These are phyloP conservation scores for Nymphalis polychloros DNA, from an alignment of 2,888 invertebrate genomes.

Conservation along the genomic window DNA sequence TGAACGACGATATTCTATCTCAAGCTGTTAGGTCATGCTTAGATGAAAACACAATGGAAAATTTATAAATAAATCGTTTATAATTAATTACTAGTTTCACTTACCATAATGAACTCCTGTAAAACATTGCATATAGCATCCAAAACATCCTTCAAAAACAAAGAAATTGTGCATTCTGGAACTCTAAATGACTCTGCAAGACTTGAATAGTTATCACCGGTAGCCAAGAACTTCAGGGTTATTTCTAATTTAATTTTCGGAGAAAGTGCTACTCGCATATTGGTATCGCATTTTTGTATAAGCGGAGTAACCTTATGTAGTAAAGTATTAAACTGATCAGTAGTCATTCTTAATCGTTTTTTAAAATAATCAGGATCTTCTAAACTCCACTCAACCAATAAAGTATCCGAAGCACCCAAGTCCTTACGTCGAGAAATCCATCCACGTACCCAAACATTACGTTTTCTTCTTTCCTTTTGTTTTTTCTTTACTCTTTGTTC, in stretches of 20 bases:
- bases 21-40: constrained; percentile 44
- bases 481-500: no score
- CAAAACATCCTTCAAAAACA: constrained; percentile 51
- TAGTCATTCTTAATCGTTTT: constrained; percentile 41
- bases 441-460: constrained; percentile 38
- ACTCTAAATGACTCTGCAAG: constrained; percentile 51
- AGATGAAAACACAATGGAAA: constrained; percentile 13
- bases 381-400: constrained; percentile 37
- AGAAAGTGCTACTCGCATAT: constrained; percentile 45
- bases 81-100: constrained; percentile 44
- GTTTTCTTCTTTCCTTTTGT: neutral
- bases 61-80: constrained; percentile 44
- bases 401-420: constrained; percentile 43
- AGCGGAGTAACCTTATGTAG: constrained; percentile 44
- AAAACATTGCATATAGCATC: constrained; percentile 47
- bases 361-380: no score
- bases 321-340: constrained; percentile 45
- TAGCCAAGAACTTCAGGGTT: constrained; percentile 19
- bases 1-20: constrained; percentile 50
- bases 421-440: constrained; percentile 44
- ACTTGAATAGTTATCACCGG: constrained; percentile 38
- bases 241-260: constrained; percentile 27
- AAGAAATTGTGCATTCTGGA: constrained; percentile 50
- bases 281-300: constrained; percentile 45
- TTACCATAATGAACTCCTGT: constrained; percentile 39